Evolutionary conservation across 2,797 vertebrate species (phyloP), one percentile per base, ranked within the genome.

Genomic region (Silurus lanzhouensis): DNA sequence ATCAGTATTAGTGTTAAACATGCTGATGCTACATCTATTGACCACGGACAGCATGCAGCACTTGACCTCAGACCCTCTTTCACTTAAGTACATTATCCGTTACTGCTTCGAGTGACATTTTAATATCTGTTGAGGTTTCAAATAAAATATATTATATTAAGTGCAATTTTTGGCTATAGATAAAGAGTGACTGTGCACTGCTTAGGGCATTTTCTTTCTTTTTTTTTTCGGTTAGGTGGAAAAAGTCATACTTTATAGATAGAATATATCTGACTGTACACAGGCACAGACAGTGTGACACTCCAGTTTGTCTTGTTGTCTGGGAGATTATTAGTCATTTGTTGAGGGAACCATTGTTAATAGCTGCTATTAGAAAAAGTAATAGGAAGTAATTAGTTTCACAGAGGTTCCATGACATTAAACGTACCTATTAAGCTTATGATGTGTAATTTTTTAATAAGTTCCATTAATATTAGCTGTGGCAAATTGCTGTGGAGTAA

Each of bases 21-120:
- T 61, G 72, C 63, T 46, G 66, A 76, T 48, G 61, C 31, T 60
- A n/a, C 38, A 71, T 61, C 19, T 70, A 71, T 63, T 83, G 80
- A 86, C 81, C 80, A 60, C 81, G 68, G 52, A 38, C 58, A 82
- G 19, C 57, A 58, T 46, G 22, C 61, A 27, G 17, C 57, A 46
- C 72, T 82, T 86, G 81, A 83, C 72, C 72, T 83, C 63, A 0
- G 31, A 15, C 46, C 72, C 61, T 57, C 64, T 52, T 70, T 67
- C 44, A 83, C 55, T 86, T 86, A 61, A 83, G 25, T 71, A 75
- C 25, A 19, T 81, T 81, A 46, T 90, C 82, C 86, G 75, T 86
- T 83, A n/a, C 92, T 92, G 93, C 92, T 88, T 87, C 61, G 89
- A 90, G 90, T 87, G 58, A 46, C 88, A 27, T 77, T 27, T 68